Evolutionary conservation across 2,888 invertebrate genomes (phyloP), one percentile per base, ranked within the genome.

Genomic region (Furcula furcula): DNA sequence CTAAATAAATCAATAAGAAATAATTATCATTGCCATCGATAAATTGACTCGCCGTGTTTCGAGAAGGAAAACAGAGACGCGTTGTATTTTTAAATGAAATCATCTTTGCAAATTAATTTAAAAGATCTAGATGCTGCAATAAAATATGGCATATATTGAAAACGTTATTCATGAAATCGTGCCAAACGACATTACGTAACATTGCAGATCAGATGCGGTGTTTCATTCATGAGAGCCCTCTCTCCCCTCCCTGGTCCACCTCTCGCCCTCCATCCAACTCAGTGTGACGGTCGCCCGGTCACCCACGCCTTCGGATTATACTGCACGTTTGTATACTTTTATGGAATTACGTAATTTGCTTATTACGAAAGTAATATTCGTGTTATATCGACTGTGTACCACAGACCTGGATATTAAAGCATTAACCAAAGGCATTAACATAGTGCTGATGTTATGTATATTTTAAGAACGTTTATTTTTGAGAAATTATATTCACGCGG

Each of bases 171-270:
- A 64, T 47, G 64, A 62, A 65, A 59, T 48, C 59, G 65, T 72
- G 76, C 76, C 76, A 76, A 68, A 64, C 48, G 31, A 31, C 40
- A 57, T 81, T 80, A 78, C 70, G 67, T 79, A 79, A 81, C 63
- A 60, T 51, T 80, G 80, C 80, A 79, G 79, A 71, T 74, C 66
- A 62, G 71, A 74, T 75, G 78, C 76, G 76, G 72, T 52, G 68
- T 44, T 66, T 55, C 80, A 76, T 80, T 79, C 76, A 78, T 62
- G 55, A 73, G 55, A 40, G 35, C 34, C 31, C 34, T 32, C 40
- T 34, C 34, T 36, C 35, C 34, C 39, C 35, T 35, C 39, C 39
- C 36, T 34, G 34, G 26, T 25, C 41, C 38, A 29, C 39, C 46
- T 36, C 40, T 29, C 39, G 37, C 34, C 31, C 29, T 26, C 20